Conservation (phyloP, 2,888 invertebrate genomes). For the Drosophila anomalata region DNA sequence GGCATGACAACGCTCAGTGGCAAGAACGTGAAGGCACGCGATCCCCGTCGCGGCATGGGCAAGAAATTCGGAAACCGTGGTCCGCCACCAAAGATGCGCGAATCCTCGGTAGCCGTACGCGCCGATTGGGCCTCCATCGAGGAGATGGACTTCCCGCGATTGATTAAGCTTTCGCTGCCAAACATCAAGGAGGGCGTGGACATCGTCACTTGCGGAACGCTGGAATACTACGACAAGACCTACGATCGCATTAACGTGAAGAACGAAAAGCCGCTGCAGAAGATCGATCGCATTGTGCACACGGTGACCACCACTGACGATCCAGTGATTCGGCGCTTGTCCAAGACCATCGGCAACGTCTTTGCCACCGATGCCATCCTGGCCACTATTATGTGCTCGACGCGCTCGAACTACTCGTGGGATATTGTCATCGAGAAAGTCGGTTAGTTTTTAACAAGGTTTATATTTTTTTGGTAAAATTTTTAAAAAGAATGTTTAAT, state of each 20-base stretch:
- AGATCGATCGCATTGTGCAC: conserved; percentile 98
- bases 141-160: conserved; percentile 99
- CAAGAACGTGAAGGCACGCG: conserved; percentile 92
- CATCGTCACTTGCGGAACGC: conserved; percentile 93
- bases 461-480: neutral
- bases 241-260: conserved; percentile 99
- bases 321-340: conserved; percentile 96
- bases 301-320: conserved; percentile 98
- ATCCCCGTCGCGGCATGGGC: conserved; percentile 87
- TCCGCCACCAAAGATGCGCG: conserved; percentile 95
- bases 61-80: conserved; percentile 85
- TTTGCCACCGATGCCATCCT: conserved; percentile 99
- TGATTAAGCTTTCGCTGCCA: conserved; percentile 96
- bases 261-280: conserved; percentile 95
- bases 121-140: conserved; percentile 98
- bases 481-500: neutral
- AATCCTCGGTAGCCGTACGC: conserved; percentile 98
- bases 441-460: conserved; percentile 84
- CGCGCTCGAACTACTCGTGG: conserved; percentile 99
- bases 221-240: conserved; percentile 98
- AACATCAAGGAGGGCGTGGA: conserved; percentile 94
- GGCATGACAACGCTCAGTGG: conserved; percentile 94
- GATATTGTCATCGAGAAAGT: conserved; percentile 99
- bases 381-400: conserved; percentile 99
- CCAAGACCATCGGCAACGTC: conserved; percentile 97